phyloP scores from a whole-genome alignment of 2,888 invertebrate species.

The Scaptomyza reducta region DNA sequence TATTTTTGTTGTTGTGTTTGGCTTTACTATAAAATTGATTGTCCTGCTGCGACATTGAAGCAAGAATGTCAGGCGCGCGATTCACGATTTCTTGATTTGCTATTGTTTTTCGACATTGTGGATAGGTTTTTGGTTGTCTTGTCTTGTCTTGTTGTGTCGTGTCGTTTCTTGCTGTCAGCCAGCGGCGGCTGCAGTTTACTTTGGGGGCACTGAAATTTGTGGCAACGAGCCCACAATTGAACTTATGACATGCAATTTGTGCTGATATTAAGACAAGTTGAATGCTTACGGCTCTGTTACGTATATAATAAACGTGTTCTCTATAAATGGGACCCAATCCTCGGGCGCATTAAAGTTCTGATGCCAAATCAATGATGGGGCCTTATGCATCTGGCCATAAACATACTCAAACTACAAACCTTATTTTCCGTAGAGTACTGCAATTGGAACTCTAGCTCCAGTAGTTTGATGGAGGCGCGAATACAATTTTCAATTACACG shows the following conservation, averaged over 20 bases:
- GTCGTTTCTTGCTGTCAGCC: conserved; percentile 8
- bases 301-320: conserved; percentile 38
- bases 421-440: not conserved
- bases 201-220: conserved; percentile 28
- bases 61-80: conserved; percentile 30
- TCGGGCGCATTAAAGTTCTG: conserved; percentile 15
- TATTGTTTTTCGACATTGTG: conserved; percentile 27
- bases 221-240: conserved; percentile 38
- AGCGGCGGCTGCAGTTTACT: conserved; percentile 44
- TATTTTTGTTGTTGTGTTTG: conserved; percentile 23
- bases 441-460: not conserved
- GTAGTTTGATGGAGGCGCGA: not conserved
- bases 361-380: conserved; percentile 2
- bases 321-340: conserved; percentile 25
- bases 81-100: conserved; percentile 43
- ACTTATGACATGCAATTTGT: conserved; percentile 68
- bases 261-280: conserved; percentile 64
- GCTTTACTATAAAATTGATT: conserved; percentile 65
- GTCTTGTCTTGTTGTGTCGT: conserved; percentile 3
- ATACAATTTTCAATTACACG: conserved; percentile 22
- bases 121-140: not conserved
- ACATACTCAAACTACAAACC: not conserved
- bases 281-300: conserved; percentile 43
- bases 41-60: conserved; percentile 43
- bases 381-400: conserved; percentile 5